Base-by-base conservation (phyloP, 35 echinoderm and acorn worm species). In the Heliocidaris tuberculata region DNA sequence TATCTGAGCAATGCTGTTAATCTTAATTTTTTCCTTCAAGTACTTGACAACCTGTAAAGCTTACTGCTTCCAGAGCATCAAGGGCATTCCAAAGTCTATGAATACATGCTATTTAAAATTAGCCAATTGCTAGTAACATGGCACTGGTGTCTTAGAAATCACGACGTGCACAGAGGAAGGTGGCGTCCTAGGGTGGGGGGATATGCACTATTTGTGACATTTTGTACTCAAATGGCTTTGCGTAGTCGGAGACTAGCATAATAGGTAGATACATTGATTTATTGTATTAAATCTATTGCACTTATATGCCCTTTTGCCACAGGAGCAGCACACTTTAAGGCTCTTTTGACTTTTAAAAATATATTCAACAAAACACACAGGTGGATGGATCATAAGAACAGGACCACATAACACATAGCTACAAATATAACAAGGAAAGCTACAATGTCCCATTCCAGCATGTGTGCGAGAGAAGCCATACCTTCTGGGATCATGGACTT, bases 401-500 rank as follows among this genome's bases (percentile, higher is more conserved):
- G 91, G 86, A 98, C 93, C 86, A 96, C 60, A 86, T 99, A 99
- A 93, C 97, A 96, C 24, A 96, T 93, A 70, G 98, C 96, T 54
- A 97, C 88, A 94, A 99, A 97, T 49, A 97, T 59, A 42, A 94
- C 97, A 35, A 97, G 48, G 93, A 99, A 85, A n/a, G 93, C 96
- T 19, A 94, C 95, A 86, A 97, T 60, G 93, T 97, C 97, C 98
- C 98, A 97, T 59, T 97, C 98, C 94, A 99, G 90, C 17, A 96
- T 32, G 92, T 86, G 78, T 21, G 95, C 95, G 32, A 99, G 29
- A 32, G 59, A 92, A 29, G 85, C 87, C 97, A 97, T 99, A 99
- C 98, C 98, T 99, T 98, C 97, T 78, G 91, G 91, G 6, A 56
- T 49, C 91, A 59, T 50, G 16, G 47, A 2, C 91, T 93, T 93